Evolutionary conservation across 2,797 vertebrate species (phyloP).

Genomic region (Psittacula echo): DNA sequence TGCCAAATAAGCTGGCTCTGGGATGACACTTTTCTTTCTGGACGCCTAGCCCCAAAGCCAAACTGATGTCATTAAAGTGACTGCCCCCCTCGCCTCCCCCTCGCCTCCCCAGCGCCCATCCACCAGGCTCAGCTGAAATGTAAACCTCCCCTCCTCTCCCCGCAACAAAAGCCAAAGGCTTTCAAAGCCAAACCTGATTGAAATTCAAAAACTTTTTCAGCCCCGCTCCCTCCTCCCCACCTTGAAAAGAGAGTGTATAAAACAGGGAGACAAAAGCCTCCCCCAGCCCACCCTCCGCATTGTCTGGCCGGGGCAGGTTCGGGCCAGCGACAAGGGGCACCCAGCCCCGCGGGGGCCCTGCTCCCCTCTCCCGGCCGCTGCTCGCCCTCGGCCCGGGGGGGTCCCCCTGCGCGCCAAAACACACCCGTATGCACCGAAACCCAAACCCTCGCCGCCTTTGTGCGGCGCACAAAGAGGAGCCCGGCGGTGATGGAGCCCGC

Average conservation of each 20-base stretch:
- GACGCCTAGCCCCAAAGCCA: constrained; percentile 38
- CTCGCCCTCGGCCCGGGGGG: neutral
- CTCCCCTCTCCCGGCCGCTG: neutral
- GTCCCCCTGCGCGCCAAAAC: constrained; percentile 2
- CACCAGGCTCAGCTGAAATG: constrained; percentile 72
- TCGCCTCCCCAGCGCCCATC: constrained; percentile 53
- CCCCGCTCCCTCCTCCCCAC: constrained; percentile 76
- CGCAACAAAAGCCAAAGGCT: constrained; percentile 79
- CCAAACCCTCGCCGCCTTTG: constrained; percentile 60
- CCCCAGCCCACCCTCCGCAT: constrained; percentile 75
- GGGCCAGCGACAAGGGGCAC: constrained; percentile 70
- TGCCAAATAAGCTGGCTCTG: neutral
- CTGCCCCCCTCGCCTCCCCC: neutral
- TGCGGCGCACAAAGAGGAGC: constrained; percentile 54
- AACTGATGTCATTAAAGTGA: constrained; percentile 59
- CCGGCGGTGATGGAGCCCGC: constrained; percentile 34
- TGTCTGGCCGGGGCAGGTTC: constrained; percentile 75
- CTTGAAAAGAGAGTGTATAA: constrained; percentile 79
- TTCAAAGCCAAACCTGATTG: constrained; percentile 84
- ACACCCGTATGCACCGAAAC: constrained; percentile 55
- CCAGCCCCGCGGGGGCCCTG: constrained; percentile 68
- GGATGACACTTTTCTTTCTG: constrained; percentile 28
- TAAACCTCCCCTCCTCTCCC: constrained; percentile 75
- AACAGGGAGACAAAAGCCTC: constrained; percentile 77
- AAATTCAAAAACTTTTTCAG: constrained; percentile 84